Conservation (phyloP, 1,140 invertebrate genomes). For the Geopemphigus sp. region DNA sequence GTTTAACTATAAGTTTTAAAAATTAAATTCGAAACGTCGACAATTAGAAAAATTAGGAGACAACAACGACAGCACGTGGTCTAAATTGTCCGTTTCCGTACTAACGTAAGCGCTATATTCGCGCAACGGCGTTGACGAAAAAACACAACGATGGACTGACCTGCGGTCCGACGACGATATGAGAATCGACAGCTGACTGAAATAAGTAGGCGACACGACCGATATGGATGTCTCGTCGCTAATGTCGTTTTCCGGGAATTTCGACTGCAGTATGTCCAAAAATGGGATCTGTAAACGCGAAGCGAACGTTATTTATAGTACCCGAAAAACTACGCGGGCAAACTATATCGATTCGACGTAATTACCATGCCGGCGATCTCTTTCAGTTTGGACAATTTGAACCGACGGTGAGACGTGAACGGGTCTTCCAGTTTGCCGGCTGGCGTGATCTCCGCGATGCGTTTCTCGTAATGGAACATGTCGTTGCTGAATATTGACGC, state of each 20-base stretch:
- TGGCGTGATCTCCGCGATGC: constrained; percentile 62
- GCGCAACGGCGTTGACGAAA: neutral
- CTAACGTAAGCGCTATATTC: too few relatives aligned
- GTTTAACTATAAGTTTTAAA: too few relatives aligned
- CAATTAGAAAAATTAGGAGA: too few relatives aligned
- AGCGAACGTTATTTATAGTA: neutral
- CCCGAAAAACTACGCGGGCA: too few relatives aligned
- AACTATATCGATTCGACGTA: too few relatives aligned
- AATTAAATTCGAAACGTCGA: too few relatives aligned
- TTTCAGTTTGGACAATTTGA: constrained; percentile 23
- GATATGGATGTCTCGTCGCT: constrained; percentile 60
- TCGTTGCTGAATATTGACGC: constrained; percentile 61
- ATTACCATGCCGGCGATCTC: constrained; percentile 22
- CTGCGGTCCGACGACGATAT: constrained; percentile 61
- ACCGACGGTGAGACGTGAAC: constrained; percentile 54
- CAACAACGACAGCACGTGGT: too few relatives aligned
- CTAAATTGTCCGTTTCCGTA: too few relatives aligned
- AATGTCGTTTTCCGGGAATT: constrained; percentile 60
- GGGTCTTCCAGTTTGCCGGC: constrained; percentile 48
- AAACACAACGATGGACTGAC: constrained; percentile 52
- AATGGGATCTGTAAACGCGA: constrained; percentile 59
- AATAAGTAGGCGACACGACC: constrained; percentile 60
- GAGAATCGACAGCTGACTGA: constrained; percentile 60
- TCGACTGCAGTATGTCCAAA: constrained; percentile 59
- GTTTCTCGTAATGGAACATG: constrained; percentile 63